A percentile compares a stretch with the other conserved stretches of the same genome.
Conservation (phyloP, 1,140 invertebrate genomes). For the Caerostris extrusa region DNA sequence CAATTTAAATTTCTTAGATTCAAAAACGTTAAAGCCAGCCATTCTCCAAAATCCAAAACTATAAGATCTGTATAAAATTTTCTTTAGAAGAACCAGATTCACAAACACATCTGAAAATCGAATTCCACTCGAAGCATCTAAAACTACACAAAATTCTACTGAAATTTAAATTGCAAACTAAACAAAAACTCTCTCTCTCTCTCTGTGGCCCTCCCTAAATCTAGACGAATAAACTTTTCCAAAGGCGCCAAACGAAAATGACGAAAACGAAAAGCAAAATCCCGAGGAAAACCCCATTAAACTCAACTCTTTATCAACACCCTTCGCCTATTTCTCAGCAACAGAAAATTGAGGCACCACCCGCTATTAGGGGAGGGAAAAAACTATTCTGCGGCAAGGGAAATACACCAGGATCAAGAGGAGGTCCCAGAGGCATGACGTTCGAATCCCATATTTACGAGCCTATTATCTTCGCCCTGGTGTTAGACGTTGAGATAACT, state of each 20-base stretch:
- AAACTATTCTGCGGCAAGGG: conserved; percentile 15
- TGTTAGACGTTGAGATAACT: conserved; percentile 66
- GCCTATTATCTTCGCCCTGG: conserved; percentile 72
- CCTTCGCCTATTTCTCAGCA: background rate
- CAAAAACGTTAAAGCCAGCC: no score
- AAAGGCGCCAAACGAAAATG: background rate
- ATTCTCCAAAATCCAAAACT: no score
- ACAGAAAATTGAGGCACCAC: background rate
- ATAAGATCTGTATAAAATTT: no score
- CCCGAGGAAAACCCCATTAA: conserved; percentile 19
- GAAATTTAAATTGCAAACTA: conserved; percentile 34
- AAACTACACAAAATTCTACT: background rate
- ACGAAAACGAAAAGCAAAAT: background rate
- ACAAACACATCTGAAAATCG: background rate
- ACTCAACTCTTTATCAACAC: conserved; percentile 45
- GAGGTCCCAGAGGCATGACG: conserved; percentile 42
- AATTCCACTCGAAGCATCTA: background rate
- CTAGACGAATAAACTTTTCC: background rate
- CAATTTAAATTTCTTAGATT: no score
- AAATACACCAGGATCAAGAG: conserved; percentile 57
- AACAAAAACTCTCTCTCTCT: background rate
- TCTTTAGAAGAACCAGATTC: no score
- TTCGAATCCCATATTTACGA: conserved; percentile 76
- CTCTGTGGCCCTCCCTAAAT: background rate
- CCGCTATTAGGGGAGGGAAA: conserved; percentile 7